Percentiles rank a stretch among this genome's conserved stretches.
phyloP scores from a whole-genome alignment of 2,888 invertebrate genomes.

The Himalopsyche japonica region DNA sequence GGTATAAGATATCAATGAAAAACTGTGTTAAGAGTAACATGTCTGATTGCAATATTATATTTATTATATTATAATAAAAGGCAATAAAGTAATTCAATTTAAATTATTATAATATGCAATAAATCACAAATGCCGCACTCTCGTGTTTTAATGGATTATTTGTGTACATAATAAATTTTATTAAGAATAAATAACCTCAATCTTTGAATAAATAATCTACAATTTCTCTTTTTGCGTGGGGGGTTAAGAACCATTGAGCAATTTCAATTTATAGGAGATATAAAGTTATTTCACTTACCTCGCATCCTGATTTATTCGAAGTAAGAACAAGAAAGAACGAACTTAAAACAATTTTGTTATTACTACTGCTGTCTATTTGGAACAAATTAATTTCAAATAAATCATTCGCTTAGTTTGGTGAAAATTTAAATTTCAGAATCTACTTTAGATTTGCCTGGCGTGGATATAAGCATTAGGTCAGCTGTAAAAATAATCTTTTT shows the following conservation, averaged over 20 bases:
- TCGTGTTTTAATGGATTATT: background rate
- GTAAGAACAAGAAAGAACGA: no score
- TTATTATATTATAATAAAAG: background rate
- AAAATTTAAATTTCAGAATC: no score
- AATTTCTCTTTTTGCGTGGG: background rate
- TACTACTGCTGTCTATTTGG: no score
- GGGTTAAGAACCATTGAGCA: background rate
- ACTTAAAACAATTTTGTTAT: no score
- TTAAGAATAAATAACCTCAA: background rate
- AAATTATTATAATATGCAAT: background rate
- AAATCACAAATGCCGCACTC: background rate
- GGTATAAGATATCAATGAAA: background rate
- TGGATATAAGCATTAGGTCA: no score
- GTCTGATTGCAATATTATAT: background rate
- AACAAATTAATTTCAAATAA: no score
- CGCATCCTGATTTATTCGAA: no score
- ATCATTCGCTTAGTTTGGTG: no score
- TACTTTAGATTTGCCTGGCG: no score
- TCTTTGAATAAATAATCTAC: background rate
- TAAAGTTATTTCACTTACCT: no score
- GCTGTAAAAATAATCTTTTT: no score
- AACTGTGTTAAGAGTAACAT: background rate
- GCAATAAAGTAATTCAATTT: background rate
- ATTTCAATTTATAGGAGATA: no score
- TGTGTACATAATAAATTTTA: background rate